Base-by-base conservation (phyloP, 2,113 vertebrate genomes). In the Xyliphius kryptos region DNA sequence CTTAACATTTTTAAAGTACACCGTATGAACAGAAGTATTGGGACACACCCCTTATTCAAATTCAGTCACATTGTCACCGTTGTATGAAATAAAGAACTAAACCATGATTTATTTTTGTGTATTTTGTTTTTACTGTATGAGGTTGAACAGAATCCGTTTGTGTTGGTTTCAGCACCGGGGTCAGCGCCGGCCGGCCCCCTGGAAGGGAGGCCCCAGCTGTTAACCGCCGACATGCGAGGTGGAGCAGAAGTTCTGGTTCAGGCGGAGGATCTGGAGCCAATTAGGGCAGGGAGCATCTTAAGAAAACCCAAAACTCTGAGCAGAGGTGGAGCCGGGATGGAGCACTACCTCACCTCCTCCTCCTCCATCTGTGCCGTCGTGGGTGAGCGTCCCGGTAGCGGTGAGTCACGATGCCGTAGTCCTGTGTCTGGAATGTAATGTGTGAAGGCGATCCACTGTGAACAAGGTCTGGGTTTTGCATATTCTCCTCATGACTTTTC, bases 301-400 rank as follows among this genome's bases (percentile, higher is more conserved):
- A 88, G 87, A 63, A 84, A 67, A 12, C n/a, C 81, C 3, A 78
- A 78, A 76, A 82, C 57, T 0, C 77, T 90, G 44, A 61, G 57
- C 69, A 82, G 73, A 74, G 70, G 75, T 32, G 71, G 9, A 19
- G 73, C 72, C 3, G 73, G 68, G 11, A 79, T 81, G 66, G 38
- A 79, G 21, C 60, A 76, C 67, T 92, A 90, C 61, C 61, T 43
- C 44, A 92, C 88, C 69, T 76, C 86, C 1, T 89, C 89, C 32
- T 91, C 91, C 46, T 64, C 83, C 50, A 88, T 91, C 26, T 83
- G 67, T 17, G 81, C 86, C 0, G 63, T 73, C 9, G 69, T 83
- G 1, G 83, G 81, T 12, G 74, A 62, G 32, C 49, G 52, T 6
- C 48, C 76, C 36, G 6, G 79, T 59, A 19, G 68, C 2, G 74